These are phyloP conservation scores for Ptiloglossa arizonensis DNA, from an alignment of 1,140 invertebrate genomes.

Conservation along the genomic window DNA sequence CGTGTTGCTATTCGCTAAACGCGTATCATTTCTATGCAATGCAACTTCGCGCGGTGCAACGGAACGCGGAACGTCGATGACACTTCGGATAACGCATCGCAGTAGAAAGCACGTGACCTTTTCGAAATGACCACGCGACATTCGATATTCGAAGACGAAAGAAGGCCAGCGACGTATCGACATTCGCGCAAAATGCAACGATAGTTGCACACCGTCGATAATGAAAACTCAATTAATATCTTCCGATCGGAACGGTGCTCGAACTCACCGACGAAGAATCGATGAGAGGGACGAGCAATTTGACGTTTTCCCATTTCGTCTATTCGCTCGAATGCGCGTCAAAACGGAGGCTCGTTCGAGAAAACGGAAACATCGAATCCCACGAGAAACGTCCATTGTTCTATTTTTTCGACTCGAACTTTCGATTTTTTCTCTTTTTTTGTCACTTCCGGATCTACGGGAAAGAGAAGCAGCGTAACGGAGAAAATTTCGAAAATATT, in stretches of 20 bases:
- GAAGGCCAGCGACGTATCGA: not conserved
- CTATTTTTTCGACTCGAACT: not conserved
- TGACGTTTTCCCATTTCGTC: not conserved
- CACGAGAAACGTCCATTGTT: not conserved
- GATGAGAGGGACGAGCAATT: not conserved
- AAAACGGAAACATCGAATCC: not conserved
- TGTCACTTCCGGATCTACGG: no score
- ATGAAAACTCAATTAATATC: constrained; percentile 32
- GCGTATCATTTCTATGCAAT: not conserved
- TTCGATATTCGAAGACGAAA: constrained; percentile 12
- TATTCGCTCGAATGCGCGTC: not conserved
- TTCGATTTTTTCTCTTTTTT: not conserved
- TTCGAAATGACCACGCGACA: not conserved
- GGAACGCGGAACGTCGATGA: not conserved
- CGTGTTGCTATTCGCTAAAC: not conserved
- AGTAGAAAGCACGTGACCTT: not conserved
- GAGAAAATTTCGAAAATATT: no score
- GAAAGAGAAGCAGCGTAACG: no score
- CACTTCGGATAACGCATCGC: not conserved
- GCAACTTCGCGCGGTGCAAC: not conserved
- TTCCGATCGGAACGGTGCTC: not conserved
- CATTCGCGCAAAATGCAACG: not conserved
- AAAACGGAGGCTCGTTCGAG: not conserved
- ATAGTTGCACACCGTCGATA: not conserved
- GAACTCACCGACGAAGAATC: not conserved